Base-by-base conservation (phyloP, 2,888 invertebrate species). In the Protonemura montana region DNA sequence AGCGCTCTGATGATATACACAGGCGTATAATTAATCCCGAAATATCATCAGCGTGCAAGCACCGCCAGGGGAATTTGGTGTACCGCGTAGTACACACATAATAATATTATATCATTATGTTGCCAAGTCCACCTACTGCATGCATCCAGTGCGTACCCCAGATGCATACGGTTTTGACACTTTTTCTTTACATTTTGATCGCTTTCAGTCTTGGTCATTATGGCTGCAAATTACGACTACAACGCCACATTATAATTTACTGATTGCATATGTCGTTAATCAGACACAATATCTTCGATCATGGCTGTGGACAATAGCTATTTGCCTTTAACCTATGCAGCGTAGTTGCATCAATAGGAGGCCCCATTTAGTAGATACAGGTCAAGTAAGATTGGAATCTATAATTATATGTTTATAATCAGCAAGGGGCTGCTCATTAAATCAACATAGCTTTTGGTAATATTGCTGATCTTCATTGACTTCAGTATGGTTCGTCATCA, bases 21-120 rank as follows among this genome's bases (percentile, higher is more conserved):
- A 7, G 5, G 1, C 78, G 41, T 82, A 26, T 82, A 82, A 82
- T 82, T 82, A 82, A 82, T 82, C 7, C 82, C 35, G 82, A 82
- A 82, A 82, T 41, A 82, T 82, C 82, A 82, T 82, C 82, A 82
- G 41, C 25, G 59, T 59, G n/a, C 82, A 82, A 82, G 82, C 42
- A 82, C 41, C 25, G 42, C 16, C 82, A n/a, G 10, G 82, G 82
- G 82, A 82, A n/a, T 35, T 25, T 21, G 16, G 59, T 59, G 1
- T 59, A 59, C 16, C 21, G 21, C 7, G 1, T 59, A 59, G 7
- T 10, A 10, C 13, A 10, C 13, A 59, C 59, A 59, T 59, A 59
- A 59, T 59, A 21, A 59, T 59, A 59, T 59, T 59, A 21, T 59
- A 59, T 59, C 59, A 59, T 59, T 59, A 59, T 59, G 59, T 7